Base-by-base conservation (phyloP, 2,113 vertebrate species). In the Pseudopodoces humilis region DNA sequence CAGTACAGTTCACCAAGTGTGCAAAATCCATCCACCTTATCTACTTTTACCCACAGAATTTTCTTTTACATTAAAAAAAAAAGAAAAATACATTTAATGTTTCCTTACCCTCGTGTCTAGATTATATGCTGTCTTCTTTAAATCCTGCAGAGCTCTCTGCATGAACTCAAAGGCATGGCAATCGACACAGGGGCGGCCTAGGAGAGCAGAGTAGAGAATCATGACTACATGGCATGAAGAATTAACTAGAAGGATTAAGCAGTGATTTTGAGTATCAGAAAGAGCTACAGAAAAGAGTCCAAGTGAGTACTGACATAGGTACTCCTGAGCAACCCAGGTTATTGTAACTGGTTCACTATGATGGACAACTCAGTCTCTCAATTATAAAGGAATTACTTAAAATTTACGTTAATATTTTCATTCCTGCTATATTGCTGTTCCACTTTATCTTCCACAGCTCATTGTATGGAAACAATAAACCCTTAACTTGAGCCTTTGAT, bases 131-230 rank as follows among this genome's bases (percentile, higher is more conserved):
- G 99, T 99, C 98, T 99, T 99, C 96, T 99, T 99, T 75, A 99
- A 97, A 96, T 99, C 99, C 96, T 99, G 99, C 96, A 99, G 97
- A 46, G 99, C 99, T 90, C 99, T 98, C 98, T 99, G 99, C 99
- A 99, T 99, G 89, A 99, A 99, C 96, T 99, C 99, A 90, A 99
- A 99, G 1, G 99, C 99, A 93, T 99, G 99, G 88, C 99, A 99
- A 44, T 99, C 99, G 91, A 99, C 99, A 97, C 99, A 99, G 16
- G 99, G 99, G 27, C 99, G 99, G 96, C 99, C 99, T 99, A 83
- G 65, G 64, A 90, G 39, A 78, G 46, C 22, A 56, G 47, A 55
- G 65, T 19, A 92, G 19, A 92, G 18, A 87, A 33, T 50, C 17
- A 24, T 39, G 44, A 86, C 19, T 60, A 8, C 6, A 33, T 15